Evolutionary conservation across 2,113 vertebrate genomes (phyloP).

Genomic region (Parus major): DNA sequence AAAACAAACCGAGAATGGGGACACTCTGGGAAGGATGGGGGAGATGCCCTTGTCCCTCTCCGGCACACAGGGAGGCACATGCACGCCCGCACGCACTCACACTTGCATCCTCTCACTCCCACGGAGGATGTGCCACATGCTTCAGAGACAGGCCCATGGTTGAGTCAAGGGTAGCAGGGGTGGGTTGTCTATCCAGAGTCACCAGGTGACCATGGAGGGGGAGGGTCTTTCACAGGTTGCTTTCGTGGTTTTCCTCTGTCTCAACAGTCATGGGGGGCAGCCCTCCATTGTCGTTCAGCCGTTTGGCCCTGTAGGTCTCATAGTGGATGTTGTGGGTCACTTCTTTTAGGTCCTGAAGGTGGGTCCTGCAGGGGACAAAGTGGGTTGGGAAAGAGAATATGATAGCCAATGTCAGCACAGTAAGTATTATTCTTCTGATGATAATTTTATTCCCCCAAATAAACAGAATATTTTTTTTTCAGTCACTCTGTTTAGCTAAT

Average conservation of each 20-base stretch:
- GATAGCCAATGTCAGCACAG: not conserved
- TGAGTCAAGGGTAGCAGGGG: constrained; percentile 50
- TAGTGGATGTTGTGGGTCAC: constrained; percentile 99
- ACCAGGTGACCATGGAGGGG: not conserved
- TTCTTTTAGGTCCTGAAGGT: constrained; percentile 97
- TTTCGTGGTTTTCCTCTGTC: constrained; percentile 83
- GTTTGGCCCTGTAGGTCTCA: constrained; percentile 94
- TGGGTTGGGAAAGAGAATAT: not conserved
- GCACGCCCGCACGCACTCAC: not conserved
- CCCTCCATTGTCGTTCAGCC: constrained; percentile 93
- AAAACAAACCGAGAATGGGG: constrained; percentile 5
- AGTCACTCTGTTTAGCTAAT: not conserved
- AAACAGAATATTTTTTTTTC: not conserved
- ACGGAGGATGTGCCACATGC: constrained; percentile 41
- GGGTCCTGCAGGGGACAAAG: constrained; percentile 79
- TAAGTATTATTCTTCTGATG: not conserved
- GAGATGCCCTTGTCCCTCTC: constrained; percentile 27
- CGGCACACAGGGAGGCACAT: not conserved
- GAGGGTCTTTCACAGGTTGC: constrained; percentile 83
- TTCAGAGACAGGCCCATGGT: constrained; percentile 60
- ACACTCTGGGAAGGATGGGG: constrained; percentile 35
- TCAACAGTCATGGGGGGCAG: constrained; percentile 86
- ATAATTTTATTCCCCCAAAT: not conserved
- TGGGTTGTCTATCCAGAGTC: constrained; percentile 42
- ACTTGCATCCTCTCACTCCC: not conserved